Conservation (phyloP, 2,888 invertebrate genomes). For the Macrosiphum euphorbiae region DNA sequence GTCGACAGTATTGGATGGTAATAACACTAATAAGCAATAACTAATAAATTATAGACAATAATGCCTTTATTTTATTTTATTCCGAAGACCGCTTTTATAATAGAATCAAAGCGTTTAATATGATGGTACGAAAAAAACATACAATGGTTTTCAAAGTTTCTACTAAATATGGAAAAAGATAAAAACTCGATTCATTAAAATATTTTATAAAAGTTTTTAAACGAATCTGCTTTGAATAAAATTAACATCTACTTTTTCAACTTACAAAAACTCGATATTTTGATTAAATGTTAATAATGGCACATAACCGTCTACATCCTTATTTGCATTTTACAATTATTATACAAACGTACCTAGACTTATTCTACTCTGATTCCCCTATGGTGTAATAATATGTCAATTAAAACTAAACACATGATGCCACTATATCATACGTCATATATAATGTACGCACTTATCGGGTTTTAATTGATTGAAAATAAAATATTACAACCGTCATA, state of each 20-base stretch:
- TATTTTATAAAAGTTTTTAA: constrained; percentile 49
- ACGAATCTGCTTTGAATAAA: constrained; percentile 49
- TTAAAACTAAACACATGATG: neutral
- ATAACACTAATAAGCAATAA: neutral
- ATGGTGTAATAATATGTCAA: neutral
- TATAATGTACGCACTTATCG: neutral
- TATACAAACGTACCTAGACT: neutral
- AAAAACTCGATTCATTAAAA: constrained; percentile 39
- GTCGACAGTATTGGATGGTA: neutral
- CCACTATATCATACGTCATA: neutral
- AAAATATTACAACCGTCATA: neutral
- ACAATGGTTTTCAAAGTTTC: neutral
- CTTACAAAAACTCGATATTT: neutral
- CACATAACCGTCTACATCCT: neutral
- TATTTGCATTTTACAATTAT: neutral
- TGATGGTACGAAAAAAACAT: neutral
- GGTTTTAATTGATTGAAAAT: neutral
- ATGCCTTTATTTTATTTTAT: constrained; percentile 12
- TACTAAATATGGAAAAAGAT: constrained; percentile 30
- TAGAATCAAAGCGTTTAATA: neutral
- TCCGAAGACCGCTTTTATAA: neutral
- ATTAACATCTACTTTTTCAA: constrained; percentile 20
- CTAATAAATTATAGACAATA: neutral
- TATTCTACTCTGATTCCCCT: neutral
- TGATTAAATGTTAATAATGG: neutral